These are phyloP conservation scores for Temnothorax longispinosus DNA, from an alignment of 1,140 invertebrate genomes.

Conservation along the genomic window DNA sequence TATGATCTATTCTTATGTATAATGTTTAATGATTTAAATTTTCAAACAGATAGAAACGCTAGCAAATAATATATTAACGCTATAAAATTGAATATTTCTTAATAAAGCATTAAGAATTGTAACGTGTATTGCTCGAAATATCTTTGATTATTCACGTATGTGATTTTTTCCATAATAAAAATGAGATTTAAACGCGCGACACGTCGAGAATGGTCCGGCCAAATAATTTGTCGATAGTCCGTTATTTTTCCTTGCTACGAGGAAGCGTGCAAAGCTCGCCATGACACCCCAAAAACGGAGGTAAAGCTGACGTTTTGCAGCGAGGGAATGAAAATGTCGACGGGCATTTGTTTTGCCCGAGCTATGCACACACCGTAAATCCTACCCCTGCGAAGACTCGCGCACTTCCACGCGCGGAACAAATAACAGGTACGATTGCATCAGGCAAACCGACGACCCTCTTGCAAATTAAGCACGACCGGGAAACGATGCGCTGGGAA, in stretches of 20 bases:
- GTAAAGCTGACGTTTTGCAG: slow-evolving; percentile 37
- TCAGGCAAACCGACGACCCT: slow-evolving; percentile 22
- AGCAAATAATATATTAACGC: background rate
- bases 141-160: background rate
- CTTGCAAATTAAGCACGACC: slow-evolving; percentile 61
- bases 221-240: slow-evolving; percentile 47
- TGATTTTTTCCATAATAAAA: slow-evolving; percentile 4
- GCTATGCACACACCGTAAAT: slow-evolving; percentile 55
- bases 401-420: slow-evolving; percentile 34
- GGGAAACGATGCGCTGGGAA: slow-evolving; percentile 20
- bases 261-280: slow-evolving; percentile 8
- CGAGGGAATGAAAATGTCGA: slow-evolving; percentile 62
- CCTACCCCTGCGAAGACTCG: slow-evolving; percentile 40
- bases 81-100: background rate
- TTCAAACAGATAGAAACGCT: background rate
- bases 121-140: background rate
- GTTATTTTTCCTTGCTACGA: slow-evolving; percentile 37
- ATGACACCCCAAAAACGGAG: slow-evolving; percentile 36
- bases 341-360: slow-evolving; percentile 54
- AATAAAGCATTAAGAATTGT: background rate
- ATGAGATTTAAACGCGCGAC: background rate
- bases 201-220: slow-evolving; percentile 9
- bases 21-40: background rate
- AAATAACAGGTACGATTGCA: slow-evolving; percentile 58
- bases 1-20: background rate